Percentiles rank a stretch among this genome's conserved stretches.
Evolutionary conservation across 1,140 invertebrate genomes (phyloP).

Genomic region (Drosophila sulfurigaster): DNA sequence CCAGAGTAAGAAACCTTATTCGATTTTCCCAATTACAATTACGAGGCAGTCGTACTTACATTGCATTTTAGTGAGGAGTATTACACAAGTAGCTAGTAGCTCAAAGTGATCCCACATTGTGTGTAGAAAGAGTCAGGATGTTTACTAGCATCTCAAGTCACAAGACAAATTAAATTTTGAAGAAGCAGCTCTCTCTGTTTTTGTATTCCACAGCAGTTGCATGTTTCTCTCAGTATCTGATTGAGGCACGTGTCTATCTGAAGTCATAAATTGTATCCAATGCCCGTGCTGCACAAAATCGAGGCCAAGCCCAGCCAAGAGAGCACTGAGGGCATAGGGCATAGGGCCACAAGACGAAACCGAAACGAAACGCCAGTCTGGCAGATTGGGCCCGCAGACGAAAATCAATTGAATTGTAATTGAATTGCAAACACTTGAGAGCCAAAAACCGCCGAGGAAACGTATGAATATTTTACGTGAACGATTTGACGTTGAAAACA

Average conservation of each 20-base stretch:
- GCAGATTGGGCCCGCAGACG: constrained; percentile 64
- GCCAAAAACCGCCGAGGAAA: constrained; percentile 75
- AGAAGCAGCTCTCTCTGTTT: constrained; percentile 1
- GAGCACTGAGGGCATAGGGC: neutral
- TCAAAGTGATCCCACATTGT: constrained; percentile 7
- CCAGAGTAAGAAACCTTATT: constrained; percentile 1
- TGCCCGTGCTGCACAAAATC: neutral
- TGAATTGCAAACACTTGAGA: constrained; percentile 81
- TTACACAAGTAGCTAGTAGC: neutral
- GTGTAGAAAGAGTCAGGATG: neutral
- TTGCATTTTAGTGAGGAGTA: neutral
- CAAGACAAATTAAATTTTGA: constrained; percentile 11
- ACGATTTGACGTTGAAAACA: constrained; percentile 65
- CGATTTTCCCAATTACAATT: constrained; percentile 12
- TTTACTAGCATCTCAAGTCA: neutral
- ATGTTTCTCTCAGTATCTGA: constrained; percentile 20
- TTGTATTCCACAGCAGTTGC: constrained; percentile 4
- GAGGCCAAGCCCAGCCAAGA: constrained; percentile 15
- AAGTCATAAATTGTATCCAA: constrained; percentile 38
- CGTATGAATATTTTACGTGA: constrained; percentile 82
- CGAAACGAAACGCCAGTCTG: neutral
- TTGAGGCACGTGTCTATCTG: constrained; percentile 33
- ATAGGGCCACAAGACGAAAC: no score
- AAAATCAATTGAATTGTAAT: constrained; percentile 82
- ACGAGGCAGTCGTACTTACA: neutral